Evolutionary conservation across 2,888 invertebrate genomes (phyloP), one percentile per base, ranked within the genome.

Genomic region (Esperia sulphurella): DNA sequence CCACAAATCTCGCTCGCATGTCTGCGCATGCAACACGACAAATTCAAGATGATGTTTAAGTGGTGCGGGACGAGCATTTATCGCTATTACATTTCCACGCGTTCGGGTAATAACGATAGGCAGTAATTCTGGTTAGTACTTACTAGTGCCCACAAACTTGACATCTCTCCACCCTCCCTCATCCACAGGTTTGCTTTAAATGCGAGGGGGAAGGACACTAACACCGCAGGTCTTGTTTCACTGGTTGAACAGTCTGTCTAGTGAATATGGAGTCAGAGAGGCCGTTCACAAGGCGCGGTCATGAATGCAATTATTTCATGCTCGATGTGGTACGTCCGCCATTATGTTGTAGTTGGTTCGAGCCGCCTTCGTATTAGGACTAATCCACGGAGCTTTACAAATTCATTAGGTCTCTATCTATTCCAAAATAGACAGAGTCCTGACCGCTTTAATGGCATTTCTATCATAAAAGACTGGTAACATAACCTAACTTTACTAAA

Each of bases 251-350:
- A 21, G 21, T 21, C 21, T 31, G 31, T 48, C 21, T 78, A 75
- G 63, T 74, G 37, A 33, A 67, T 70, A 67, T 68, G 68, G 65
- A 53, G 53, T 46, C 39, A 35, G 35, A 63, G 68, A 75, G 73
- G 74, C 78, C 75, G 78, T 73, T 45, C 71, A 68, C 77, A 73
- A 83, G 83, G 81, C 82, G 80, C 78, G 80, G 75, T 78, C 76
- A 73, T 71, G 73, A 63, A 77, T 83, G 82, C 83, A 85, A 83
- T 83, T 80, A 82, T 82, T 83, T 79, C 76, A 79, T 79, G 79
- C 77, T 76, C 74, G 71, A 75, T 75, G 76, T 73, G 71, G 68
- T 71, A 59, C 63, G 69, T 76, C 82, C 82, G 83, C 82, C 78
- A 82, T 83, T 71, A 78, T 72, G 67, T 41, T 21, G 21, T 21